Percentiles rank a stretch among this genome's conserved stretches.
Evolutionary conservation across 2,113 vertebrate species (phyloP).

Genomic region (Myotis yumanensis): DNA sequence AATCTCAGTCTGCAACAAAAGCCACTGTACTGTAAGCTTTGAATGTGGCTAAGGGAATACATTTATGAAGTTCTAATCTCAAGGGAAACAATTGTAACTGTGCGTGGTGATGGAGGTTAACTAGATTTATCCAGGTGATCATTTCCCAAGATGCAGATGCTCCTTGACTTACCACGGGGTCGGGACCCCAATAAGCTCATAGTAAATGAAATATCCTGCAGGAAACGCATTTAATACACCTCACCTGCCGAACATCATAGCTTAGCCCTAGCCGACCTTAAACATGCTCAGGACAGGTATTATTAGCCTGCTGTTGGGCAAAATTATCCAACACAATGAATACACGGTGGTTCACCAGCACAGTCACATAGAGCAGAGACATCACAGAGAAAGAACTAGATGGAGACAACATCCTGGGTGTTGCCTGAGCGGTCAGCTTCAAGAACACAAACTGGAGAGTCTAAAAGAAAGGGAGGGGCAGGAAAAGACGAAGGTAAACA

Average conservation of each 20-base stretch:
- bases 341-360: neutral
- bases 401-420: neutral
- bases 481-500: neutral
- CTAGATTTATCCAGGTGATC: neutral
- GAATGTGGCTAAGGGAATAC: neutral
- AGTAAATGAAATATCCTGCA: neutral
- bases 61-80: neutral
- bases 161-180: neutral
- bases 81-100: neutral
- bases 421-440: neutral
- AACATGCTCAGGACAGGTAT: too few species aligned
- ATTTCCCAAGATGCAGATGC: neutral
- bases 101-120: neutral
- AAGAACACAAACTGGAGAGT: neutral
- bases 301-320: neutral
- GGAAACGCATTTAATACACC: too few species aligned
- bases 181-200: neutral
- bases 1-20: constrained; percentile 10
- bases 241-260: neutral
- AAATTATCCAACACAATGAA: neutral
- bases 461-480: neutral
- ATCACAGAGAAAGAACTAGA: neutral
- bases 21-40: neutral
- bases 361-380: neutral
- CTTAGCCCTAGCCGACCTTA: neutral